A percentile compares a stretch with the other conserved stretches of the same genome.
Evolutionary conservation across 2,888 invertebrate genomes (phyloP).

Genomic region (Leptinotarsa peninsularis): DNA sequence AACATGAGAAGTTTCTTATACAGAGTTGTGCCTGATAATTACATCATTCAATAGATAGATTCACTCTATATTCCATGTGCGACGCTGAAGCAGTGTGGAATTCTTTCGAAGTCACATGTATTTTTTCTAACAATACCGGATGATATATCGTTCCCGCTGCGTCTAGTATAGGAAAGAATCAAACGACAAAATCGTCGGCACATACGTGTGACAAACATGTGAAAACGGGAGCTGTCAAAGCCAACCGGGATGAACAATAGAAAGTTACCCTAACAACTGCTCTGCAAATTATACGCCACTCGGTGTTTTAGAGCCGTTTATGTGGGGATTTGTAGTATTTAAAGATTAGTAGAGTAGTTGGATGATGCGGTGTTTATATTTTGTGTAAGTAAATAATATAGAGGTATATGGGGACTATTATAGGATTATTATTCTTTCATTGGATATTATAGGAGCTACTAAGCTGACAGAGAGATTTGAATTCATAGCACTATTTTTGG

Average conservation of each 20-base stretch:
- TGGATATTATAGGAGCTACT: background rate
- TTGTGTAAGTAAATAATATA: constrained; percentile 25
- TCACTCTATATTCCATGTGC: too few species aligned
- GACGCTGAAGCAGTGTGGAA: too few species aligned
- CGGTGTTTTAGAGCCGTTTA: constrained; percentile 56
- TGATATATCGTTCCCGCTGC: constrained; percentile 50
- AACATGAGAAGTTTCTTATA: too few species aligned
- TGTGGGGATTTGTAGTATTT: constrained; percentile 44
- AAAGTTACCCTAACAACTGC: constrained; percentile 67
- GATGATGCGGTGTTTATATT: constrained; percentile 25
- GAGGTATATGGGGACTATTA: background rate
- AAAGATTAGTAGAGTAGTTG: constrained; percentile 46
- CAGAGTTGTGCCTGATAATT: too few species aligned
- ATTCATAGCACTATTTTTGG: too few species aligned
- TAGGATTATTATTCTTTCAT: constrained; percentile 6
- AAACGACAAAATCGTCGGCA: constrained; percentile 31
- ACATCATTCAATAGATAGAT: too few species aligned
- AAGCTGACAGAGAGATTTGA: background rate
- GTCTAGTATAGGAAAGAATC: constrained; percentile 48
- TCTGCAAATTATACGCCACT: constrained; percentile 62
- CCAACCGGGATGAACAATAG: constrained; percentile 59
- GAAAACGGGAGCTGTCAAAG: constrained; percentile 65
- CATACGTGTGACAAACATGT: constrained; percentile 58
- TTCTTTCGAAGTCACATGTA: constrained; percentile 5
- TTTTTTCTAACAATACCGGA: constrained; percentile 46